Base-by-base conservation (phyloP, 2,888 invertebrate genomes). In the Rhaphigaster nebulosa region DNA sequence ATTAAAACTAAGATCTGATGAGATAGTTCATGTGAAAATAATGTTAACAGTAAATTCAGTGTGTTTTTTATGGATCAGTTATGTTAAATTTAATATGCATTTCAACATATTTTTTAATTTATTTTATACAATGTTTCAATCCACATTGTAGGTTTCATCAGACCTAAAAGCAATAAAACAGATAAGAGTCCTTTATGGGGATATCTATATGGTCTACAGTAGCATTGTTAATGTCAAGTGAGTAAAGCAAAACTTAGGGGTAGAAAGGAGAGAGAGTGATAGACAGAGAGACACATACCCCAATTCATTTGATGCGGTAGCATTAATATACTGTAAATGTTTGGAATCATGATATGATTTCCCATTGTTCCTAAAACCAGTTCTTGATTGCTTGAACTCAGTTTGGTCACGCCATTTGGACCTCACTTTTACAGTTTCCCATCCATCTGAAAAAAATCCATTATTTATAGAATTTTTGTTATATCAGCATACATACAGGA, bases 381-480 rank as follows among this genome's bases (percentile, higher is more conserved):
- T 34, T 70, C 70, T 70, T 34, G 70, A 70, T 70, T 70, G 70
- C 6, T 70, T 70, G 70, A 70, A 70, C 34, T 70, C 87, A 52
- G 96, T 95, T 93, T 96, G 96, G 1, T 95, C 95, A 88, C 96
- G 95, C 92, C 93, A 94, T 94, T 26, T 95, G 95, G 95, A 95
- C 70, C 96, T 95, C 87, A 96, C 96, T 93, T 97, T 96, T 0
- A 98, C 98, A 0, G 97, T 98, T 92, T 98, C 95, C 98, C 98
- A 98, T 0, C 98, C 98, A 92, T 97, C 97, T 38, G 93, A 93
- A 54, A 92, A 91, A 54, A n/a, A 70, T n/a, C 10, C 0, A 4
- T 18, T 34, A 70, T 34, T 70, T 70, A 70, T 5, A 2, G 1
- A 70, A 34, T 34, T 34, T 20, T 6, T 34, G 6, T 34, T 5